Evolutionary conservation across 2,888 invertebrate species (phyloP).

Genomic region (Metalampra italica): DNA sequence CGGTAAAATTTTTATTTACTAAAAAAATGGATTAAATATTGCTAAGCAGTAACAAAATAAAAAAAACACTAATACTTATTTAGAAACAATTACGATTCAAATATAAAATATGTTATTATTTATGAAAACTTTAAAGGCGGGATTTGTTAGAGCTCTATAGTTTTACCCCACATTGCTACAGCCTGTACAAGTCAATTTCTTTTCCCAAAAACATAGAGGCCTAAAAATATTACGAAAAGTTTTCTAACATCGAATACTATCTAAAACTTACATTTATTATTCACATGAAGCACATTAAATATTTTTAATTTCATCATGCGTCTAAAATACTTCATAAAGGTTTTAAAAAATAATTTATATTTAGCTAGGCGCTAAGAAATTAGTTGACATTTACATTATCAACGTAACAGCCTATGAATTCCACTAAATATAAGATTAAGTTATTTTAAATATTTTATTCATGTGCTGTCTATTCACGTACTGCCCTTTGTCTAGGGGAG

Average conservation of each 20-base stretch:
- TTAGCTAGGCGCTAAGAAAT: background rate
- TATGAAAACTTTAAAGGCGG: no score
- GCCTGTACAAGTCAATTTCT: conserved; percentile 3
- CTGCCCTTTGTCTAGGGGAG: background rate
- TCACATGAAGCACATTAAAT: conserved; percentile 4
- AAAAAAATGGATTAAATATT: no score
- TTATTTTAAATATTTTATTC: background rate
- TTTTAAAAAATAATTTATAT: background rate
- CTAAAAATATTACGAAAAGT: conserved; percentile 2
- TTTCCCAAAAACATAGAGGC: background rate
- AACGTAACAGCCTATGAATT: conserved; percentile 4
- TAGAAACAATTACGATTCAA: no score
- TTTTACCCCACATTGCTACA: background rate
- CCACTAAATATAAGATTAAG: background rate
- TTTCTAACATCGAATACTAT: conserved; percentile 7
- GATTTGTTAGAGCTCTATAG: no score
- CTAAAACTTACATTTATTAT: conserved; percentile 8
- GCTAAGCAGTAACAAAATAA: no score
- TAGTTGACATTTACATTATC: background rate
- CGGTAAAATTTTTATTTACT: no score
- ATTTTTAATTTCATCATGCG: background rate
- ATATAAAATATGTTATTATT: no score
- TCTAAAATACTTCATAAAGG: background rate
- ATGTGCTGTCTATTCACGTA: background rate
- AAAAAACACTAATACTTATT: no score